Percentiles rank a stretch among this genome's conserved stretches.
Evolutionary conservation across 2,797 vertebrate species (phyloP).

Genomic region (Danio jaintianensis): DNA sequence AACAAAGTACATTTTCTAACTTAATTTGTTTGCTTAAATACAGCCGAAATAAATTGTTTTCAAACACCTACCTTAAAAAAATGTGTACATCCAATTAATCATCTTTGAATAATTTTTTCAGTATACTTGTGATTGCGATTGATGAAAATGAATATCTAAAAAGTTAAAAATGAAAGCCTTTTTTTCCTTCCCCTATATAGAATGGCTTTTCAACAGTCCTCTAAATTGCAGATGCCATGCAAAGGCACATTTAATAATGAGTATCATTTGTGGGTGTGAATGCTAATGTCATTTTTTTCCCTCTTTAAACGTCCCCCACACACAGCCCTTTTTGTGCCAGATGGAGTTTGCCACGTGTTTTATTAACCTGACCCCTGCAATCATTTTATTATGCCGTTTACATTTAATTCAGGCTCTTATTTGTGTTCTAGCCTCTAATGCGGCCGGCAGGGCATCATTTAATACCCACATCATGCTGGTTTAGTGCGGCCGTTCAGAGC

Average conservation of each 20-base stretch:
- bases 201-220: slow-evolving; percentile 22
- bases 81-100: too few species aligned
- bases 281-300: slow-evolving; percentile 37
- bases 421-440: slow-evolving; percentile 50
- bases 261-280: slow-evolving; percentile 52
- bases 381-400: slow-evolving; percentile 60
- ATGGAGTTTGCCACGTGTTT: slow-evolving; percentile 47
- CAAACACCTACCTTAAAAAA: too few species aligned
- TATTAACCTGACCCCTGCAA: slow-evolving; percentile 58
- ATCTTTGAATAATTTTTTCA: too few species aligned
- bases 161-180: too few species aligned
- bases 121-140: too few species aligned
- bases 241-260: slow-evolving; percentile 50
- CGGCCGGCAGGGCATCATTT: slow-evolving; percentile 53
- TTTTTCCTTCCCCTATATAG: background rate
- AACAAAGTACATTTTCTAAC: too few species aligned
- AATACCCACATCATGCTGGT: slow-evolving; percentile 54
- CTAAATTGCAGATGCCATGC: slow-evolving; percentile 49
- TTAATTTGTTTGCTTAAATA: too few species aligned
- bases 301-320: background rate
- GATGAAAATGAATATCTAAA: too few species aligned
- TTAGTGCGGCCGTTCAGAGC: slow-evolving; percentile 42
- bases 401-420: slow-evolving; percentile 58
- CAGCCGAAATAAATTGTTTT: too few species aligned
- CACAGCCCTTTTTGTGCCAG: slow-evolving; percentile 28